phyloP scores from a whole-genome alignment of 2,888 invertebrate genomes.

The Achlya flavicornis region DNA sequence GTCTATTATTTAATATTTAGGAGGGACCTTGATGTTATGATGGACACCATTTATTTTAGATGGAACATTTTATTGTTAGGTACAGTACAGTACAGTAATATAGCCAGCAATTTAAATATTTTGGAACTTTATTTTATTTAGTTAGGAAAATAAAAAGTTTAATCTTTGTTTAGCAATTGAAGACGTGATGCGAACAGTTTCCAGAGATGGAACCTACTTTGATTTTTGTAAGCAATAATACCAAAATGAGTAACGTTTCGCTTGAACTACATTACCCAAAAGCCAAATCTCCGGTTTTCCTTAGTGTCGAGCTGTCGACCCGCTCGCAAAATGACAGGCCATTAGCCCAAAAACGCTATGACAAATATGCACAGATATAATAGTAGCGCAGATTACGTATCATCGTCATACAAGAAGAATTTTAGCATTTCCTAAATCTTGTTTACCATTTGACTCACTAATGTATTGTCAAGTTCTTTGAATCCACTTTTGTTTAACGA shows the following conservation, averaged over 20 bases:
- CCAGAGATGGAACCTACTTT: too few relatives aligned
- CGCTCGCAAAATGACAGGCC: neutral
- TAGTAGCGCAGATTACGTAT: neutral
- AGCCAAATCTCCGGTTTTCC: neutral
- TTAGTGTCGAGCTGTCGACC: neutral
- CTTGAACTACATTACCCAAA: neutral
- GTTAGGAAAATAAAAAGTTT: too few relatives aligned
- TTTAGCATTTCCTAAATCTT: conserved; percentile 4
- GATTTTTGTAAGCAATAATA: neutral
- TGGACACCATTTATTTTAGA: neutral
- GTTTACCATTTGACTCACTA: neutral
- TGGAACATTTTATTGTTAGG: too few relatives aligned
- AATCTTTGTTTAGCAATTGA: too few relatives aligned
- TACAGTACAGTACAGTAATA: too few relatives aligned
- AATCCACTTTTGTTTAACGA: neutral
- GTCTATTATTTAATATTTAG: conserved; percentile 32
- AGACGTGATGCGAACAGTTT: too few relatives aligned
- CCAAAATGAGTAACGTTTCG: neutral
- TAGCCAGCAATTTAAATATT: too few relatives aligned
- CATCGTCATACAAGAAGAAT: neutral
- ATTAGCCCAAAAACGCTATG: neutral
- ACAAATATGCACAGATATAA: conserved; percentile 10
- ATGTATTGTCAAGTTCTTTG: neutral
- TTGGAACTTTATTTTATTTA: too few relatives aligned
- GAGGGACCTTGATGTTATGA: conserved; percentile 25